These are phyloP conservation scores for Pangasianodon hypophthalmus DNA, from an alignment of 2,113 vertebrate genomes.

Conservation along the genomic window DNA sequence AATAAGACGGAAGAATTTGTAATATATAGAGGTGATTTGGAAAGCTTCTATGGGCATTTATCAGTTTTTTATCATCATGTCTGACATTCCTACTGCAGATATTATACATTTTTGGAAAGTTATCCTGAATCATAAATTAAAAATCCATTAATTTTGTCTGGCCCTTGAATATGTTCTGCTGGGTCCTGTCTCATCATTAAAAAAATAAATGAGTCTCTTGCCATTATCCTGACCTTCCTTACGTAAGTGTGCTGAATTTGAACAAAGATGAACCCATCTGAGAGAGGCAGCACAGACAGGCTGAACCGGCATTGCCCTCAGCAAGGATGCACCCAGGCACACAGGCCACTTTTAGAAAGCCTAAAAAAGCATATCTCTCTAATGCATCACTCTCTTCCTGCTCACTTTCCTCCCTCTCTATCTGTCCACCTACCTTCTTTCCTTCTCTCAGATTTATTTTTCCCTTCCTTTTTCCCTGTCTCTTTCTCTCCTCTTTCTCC, in stretches of 20 bases:
- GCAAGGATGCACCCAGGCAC: slow-evolving; percentile 44
- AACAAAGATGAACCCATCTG: slow-evolving; percentile 52
- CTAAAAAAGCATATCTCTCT: slow-evolving; percentile 15
- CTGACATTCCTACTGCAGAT: neutral
- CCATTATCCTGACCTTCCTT: slow-evolving; percentile 38
- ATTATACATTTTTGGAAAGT: neutral
- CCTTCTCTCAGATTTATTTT: neutral
- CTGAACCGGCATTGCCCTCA: slow-evolving; percentile 49
- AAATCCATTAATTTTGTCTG: no score
- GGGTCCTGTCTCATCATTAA: neutral
- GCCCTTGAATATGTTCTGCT: neutral
- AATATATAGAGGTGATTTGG: neutral
- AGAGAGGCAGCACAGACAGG: slow-evolving; percentile 47
- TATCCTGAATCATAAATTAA: neutral
- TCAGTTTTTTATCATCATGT: neutral
- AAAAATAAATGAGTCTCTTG: neutral
- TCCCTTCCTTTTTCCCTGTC: neutral
- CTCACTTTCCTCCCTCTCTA: neutral
- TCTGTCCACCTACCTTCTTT: neutral
- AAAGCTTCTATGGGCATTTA: neutral
- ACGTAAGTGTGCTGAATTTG: slow-evolving; percentile 53
- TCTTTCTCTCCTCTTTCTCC: neutral
- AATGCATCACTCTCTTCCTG: slow-evolving; percentile 3
- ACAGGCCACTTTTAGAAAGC: slow-evolving; percentile 7
- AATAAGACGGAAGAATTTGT: neutral